phyloP scores from a whole-genome alignment of 1,140 invertebrate genomes.

The Cydia amplana region DNA sequence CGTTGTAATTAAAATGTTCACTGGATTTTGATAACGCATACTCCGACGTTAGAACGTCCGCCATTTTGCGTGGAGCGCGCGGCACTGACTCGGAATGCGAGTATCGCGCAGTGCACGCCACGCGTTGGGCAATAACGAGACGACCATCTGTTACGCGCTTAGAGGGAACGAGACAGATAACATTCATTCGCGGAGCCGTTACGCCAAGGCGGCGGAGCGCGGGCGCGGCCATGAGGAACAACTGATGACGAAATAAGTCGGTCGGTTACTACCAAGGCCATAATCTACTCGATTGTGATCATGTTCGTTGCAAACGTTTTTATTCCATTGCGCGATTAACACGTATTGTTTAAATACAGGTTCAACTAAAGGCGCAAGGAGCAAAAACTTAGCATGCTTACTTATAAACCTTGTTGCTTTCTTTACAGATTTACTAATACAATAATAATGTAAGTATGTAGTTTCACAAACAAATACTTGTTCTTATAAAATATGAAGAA shows the following conservation, averaged over 20 bases:
- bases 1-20: background rate
- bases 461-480: background rate
- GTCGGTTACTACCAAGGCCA: background rate
- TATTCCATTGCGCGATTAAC: background rate
- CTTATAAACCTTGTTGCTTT: background rate
- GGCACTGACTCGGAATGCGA: background rate
- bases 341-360: background rate
- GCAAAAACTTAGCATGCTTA: background rate
- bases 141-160: background rate
- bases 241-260: background rate
- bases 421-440: background rate
- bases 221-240: background rate
- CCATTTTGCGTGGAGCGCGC: slow-evolving; percentile 22
- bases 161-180: background rate
- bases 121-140: background rate
- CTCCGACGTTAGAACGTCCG: background rate
- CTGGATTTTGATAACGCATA: background rate
- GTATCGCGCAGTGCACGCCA: background rate
- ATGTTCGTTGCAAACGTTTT: background rate
- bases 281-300: background rate
- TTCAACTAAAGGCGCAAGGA: background rate
- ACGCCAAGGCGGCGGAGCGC: background rate
- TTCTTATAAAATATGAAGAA: no score
- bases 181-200: background rate
- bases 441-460: no score